A percentile compares a stretch with the other conserved stretches of the same genome.
Conservation (phyloP, 2,888 invertebrate genomes). For the Drosophila fungiperda region DNA sequence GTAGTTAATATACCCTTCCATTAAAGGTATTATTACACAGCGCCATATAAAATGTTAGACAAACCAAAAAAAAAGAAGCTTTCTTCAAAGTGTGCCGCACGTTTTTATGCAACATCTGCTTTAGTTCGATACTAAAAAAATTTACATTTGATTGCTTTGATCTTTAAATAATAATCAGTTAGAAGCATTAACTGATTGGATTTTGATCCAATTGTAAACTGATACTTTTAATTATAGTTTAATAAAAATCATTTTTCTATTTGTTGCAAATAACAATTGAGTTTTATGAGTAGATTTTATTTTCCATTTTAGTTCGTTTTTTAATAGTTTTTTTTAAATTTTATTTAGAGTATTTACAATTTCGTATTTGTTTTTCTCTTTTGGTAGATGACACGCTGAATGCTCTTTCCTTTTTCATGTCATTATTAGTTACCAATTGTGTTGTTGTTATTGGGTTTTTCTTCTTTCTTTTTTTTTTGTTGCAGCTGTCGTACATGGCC, state of each 20-base stretch:
- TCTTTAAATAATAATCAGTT: not conserved
- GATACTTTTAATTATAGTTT: not conserved
- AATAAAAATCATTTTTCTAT: not conserved
- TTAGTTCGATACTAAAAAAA: slow-evolving; percentile 9
- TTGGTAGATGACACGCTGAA: slow-evolving; percentile 5
- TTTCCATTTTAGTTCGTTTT: not conserved
- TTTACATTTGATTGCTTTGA: slow-evolving; percentile 6
- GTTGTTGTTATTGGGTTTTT: slow-evolving; percentile 8
- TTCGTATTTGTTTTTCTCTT: not conserved
- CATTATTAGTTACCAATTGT: slow-evolving; percentile 41
- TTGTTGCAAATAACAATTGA: not conserved
- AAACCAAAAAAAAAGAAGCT: not conserved
- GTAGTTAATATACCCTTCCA: slow-evolving; percentile 50
- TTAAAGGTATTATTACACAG: slow-evolving; percentile 31
- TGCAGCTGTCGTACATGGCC: slow-evolving; percentile 47
- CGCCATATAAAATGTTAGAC: slow-evolving; percentile 22
- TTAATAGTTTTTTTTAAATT: not conserved
- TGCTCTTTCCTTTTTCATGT: slow-evolving; percentile 40
- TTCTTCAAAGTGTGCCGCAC: slow-evolving; percentile 32
- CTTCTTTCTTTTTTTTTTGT: not conserved
- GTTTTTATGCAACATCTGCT: not conserved
- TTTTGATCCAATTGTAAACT: not conserved
- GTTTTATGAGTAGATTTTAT: not conserved
- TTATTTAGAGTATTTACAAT: slow-evolving; percentile 1
- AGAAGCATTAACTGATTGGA: not conserved